Evolutionary conservation across 2,113 vertebrate species (phyloP).

Genomic region (Archocentrus centrarchus): DNA sequence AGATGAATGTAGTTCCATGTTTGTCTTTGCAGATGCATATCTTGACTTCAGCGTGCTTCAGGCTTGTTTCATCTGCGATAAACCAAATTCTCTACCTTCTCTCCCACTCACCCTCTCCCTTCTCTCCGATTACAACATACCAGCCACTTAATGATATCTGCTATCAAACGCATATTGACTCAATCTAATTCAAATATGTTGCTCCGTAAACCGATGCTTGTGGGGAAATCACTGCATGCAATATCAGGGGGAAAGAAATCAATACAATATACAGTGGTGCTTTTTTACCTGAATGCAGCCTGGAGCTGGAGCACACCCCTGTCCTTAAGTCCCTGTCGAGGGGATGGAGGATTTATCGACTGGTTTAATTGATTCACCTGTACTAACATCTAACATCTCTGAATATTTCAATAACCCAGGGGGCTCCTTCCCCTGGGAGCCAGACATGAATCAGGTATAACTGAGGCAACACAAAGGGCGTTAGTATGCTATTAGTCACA

Average conservation of each 20-base stretch:
- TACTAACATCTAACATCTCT: slow-evolving; percentile 56
- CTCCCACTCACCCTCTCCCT: not conserved
- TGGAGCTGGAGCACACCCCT: slow-evolving; percentile 22
- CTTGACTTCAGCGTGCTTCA: not conserved
- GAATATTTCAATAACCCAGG: slow-evolving; percentile 71
- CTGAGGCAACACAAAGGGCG: slow-evolving; percentile 67
- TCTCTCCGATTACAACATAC: not conserved
- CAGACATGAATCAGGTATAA: slow-evolving; percentile 74
- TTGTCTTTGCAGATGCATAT: slow-evolving; percentile 18
- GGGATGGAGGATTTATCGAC: slow-evolving; percentile 53
- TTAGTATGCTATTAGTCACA: slow-evolving; percentile 74
- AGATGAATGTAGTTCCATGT: not conserved
- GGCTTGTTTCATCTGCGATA: slow-evolving; percentile 19
- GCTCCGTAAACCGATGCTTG: slow-evolving; percentile 12
- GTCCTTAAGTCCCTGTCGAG: slow-evolving; percentile 49
- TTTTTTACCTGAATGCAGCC: slow-evolving; percentile 41
- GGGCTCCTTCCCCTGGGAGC: slow-evolving; percentile 52
- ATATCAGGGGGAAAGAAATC: slow-evolving; percentile 37
- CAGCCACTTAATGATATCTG: slow-evolving; percentile 25
- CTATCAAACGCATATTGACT: slow-evolving; percentile 5
- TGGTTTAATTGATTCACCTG: slow-evolving; percentile 71
- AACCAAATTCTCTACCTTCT: slow-evolving; percentile 1
- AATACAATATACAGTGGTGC: slow-evolving; percentile 24
- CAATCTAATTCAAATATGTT: slow-evolving; percentile 4
- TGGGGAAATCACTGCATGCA: slow-evolving; percentile 28